These are phyloP conservation scores for Endomychus coccineus DNA, from an alignment of 2,888 invertebrate species.

Conservation along the genomic window DNA sequence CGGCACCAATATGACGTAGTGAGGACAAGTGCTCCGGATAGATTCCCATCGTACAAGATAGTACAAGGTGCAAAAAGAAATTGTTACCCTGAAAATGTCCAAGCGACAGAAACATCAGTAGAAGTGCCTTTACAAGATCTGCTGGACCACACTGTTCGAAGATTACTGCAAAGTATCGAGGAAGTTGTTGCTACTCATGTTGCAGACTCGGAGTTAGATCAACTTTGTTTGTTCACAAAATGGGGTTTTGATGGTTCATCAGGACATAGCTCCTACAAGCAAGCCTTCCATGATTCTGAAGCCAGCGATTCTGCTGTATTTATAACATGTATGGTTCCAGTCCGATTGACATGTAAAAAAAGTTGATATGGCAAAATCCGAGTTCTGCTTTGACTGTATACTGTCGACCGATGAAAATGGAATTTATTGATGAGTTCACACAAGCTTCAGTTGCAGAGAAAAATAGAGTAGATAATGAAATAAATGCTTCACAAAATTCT, in stretches of 20 bases:
- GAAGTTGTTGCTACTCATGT: background rate
- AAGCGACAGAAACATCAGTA: constrained; percentile 21
- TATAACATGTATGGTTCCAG: constrained; percentile 28
- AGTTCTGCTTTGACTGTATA: constrained; percentile 26
- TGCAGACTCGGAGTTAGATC: background rate
- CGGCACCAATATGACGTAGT: constrained; percentile 27
- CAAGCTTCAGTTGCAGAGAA: constrained; percentile 19
- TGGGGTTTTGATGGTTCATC: constrained; percentile 7
- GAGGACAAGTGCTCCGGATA: constrained; percentile 24
- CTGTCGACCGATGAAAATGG: constrained; percentile 28
- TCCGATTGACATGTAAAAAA: constrained; percentile 24
- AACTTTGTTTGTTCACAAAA: constrained; percentile 4
- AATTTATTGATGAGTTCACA: constrained; percentile 28
- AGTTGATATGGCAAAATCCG: constrained; percentile 30
- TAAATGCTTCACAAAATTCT: background rate
- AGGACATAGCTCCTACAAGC: constrained; percentile 19
- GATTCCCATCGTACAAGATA: constrained; percentile 19
- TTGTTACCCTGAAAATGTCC: constrained; percentile 24
- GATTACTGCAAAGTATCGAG: background rate
- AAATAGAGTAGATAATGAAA: constrained; percentile 8
- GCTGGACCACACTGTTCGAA: background rate
- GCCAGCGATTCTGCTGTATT: constrained; percentile 27
- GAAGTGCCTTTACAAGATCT: constrained; percentile 16
- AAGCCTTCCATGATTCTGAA: constrained; percentile 18
- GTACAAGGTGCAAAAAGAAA: constrained; percentile 25